Conservation (phyloP, 2,888 invertebrate species). For the Trichacis sp. region DNA sequence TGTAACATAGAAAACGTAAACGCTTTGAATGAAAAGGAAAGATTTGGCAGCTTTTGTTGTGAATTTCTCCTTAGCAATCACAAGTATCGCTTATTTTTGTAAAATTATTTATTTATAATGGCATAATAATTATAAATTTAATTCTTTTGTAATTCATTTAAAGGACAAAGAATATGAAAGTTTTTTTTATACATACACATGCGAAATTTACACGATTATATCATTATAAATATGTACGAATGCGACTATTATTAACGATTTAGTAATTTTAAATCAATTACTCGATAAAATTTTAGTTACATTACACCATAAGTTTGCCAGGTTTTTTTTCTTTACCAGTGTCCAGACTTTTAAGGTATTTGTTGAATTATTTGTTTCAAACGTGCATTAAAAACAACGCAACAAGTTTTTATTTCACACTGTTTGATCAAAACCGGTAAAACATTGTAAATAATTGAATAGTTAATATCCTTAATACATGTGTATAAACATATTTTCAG, state of each 20-base stretch:
- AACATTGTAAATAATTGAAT: conserved; percentile 34
- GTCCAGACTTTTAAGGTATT: conserved; percentile 21
- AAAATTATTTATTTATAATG: not conserved
- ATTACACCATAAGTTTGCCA: not conserved
- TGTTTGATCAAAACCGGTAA: conserved; percentile 5
- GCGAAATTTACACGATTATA: too few species aligned
- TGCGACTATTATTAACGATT: not conserved
- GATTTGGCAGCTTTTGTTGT: not conserved
- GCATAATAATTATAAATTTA: not conserved
- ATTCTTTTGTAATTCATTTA: too few species aligned
- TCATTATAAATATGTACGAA: too few species aligned
- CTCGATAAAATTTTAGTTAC: not conserved
- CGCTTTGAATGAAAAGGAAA: not conserved
- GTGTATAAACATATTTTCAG: conserved; percentile 4
- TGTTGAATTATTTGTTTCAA: conserved; percentile 33
- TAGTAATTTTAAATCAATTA: not conserved
- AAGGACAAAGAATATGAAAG: too few species aligned
- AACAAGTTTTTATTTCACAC: not conserved
- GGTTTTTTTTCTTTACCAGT: not conserved
- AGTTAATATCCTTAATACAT: conserved; percentile 17
- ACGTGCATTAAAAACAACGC: conserved; percentile 5
- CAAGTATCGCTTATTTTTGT: too few species aligned
- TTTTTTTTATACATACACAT: too few species aligned
- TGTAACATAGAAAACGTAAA: not conserved
- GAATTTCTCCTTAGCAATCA: too few species aligned